A percentile compares a stretch with the other conserved stretches of the same genome.
Conservation (phyloP, 2,888 invertebrate genomes). For the Cosmopolites sordidus region DNA sequence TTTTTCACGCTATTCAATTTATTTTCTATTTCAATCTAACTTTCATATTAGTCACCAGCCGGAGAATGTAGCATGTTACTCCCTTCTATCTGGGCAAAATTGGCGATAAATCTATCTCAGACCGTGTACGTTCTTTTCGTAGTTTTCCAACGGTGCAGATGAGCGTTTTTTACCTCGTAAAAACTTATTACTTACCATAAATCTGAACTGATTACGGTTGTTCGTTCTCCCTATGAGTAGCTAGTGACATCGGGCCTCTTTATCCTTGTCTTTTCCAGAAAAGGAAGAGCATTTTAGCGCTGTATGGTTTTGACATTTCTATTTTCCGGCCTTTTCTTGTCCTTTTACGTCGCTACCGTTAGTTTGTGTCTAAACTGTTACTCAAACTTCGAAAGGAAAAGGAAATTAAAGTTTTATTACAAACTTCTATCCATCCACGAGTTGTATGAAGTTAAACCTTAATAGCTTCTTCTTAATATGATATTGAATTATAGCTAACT, state of each 20-base stretch:
- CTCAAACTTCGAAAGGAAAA: too few species aligned
- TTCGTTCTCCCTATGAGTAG: conserved; percentile 15
- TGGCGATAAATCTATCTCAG: conserved; percentile 19
- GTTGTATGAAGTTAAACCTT: too few species aligned
- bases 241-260: conserved; percentile 9
- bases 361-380: too few species aligned
- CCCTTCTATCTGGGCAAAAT: conserved; percentile 7
- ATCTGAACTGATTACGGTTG: conserved; percentile 26
- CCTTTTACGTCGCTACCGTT: too few species aligned
- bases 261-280: conserved; percentile 8
- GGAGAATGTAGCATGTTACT: not conserved
- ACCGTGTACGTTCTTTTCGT: conserved; percentile 15
- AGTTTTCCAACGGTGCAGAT: conserved; percentile 11
- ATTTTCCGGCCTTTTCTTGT: not conserved
- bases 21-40: too few species aligned
- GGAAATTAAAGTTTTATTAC: too few species aligned
- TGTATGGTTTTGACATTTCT: not conserved
- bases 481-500: too few species aligned
- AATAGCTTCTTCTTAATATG: too few species aligned
- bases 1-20: too few species aligned
- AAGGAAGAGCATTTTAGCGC: conserved; percentile 11
- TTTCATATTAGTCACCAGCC: too few species aligned
- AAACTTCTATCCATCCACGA: too few species aligned
- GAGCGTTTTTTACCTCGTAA: conserved; percentile 24
- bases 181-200: conserved; percentile 28